A percentile compares a stretch with the other conserved stretches of the same genome.
Conservation (phyloP, 2,113 vertebrate species). For the Chlorodrepanis virens region DNA sequence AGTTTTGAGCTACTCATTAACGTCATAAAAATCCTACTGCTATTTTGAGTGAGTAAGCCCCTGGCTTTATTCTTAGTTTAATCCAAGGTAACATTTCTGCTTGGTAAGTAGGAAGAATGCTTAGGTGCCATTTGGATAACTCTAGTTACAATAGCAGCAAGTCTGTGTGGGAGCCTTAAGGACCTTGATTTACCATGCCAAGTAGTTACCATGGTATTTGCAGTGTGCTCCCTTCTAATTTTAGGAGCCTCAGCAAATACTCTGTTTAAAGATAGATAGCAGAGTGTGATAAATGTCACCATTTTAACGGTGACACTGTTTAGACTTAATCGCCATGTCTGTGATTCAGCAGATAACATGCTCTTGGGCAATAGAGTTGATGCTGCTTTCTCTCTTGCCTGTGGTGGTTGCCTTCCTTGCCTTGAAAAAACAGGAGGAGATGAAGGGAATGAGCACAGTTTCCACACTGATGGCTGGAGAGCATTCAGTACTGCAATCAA, state of each 20-base stretch:
- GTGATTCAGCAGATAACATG: constrained; percentile 38
- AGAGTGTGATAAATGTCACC: constrained; percentile 21
- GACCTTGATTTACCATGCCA: constrained; percentile 38
- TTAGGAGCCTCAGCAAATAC: constrained; percentile 39
- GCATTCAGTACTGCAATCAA: background rate
- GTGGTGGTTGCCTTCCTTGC: background rate
- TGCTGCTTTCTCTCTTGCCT: background rate
- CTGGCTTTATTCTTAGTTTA: constrained; percentile 19
- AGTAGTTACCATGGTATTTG: constrained; percentile 64
- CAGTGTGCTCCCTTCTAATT: constrained; percentile 49
- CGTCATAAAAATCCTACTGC: background rate
- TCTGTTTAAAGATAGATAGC: constrained; percentile 45
- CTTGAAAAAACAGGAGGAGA: background rate
- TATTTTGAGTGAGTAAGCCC: background rate
- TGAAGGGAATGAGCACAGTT: background rate
- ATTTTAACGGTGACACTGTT: background rate
- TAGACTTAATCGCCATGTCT: background rate
- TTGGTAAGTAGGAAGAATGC: constrained; percentile 18
- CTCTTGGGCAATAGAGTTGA: background rate
- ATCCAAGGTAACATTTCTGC: constrained; percentile 14
- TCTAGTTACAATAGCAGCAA: constrained; percentile 42
- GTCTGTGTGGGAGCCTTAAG: constrained; percentile 15
- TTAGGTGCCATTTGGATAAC: background rate
- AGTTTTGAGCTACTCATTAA: background rate
- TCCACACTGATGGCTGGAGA: background rate